phyloP scores from a whole-genome alignment of 2,888 invertebrate genomes.

The Cataglyphis rosenhaueri region DNA sequence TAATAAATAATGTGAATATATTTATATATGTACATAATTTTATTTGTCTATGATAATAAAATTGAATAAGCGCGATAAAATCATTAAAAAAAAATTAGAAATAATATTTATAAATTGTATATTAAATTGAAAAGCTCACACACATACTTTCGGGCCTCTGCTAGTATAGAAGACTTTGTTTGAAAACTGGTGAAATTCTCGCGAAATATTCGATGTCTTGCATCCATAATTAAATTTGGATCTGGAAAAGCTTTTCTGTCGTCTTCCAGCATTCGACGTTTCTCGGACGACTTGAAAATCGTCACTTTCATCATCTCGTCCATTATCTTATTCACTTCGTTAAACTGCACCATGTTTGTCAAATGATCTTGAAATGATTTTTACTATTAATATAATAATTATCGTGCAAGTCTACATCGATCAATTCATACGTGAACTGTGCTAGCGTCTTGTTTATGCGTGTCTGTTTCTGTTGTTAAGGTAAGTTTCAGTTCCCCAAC shows the following conservation, averaged over 20 bases:
- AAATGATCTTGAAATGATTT: not conserved
- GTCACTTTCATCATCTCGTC: slow-evolving; percentile 77
- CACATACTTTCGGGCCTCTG: slow-evolving; percentile 72
- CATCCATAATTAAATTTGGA: slow-evolving; percentile 80
- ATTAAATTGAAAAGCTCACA: not conserved
- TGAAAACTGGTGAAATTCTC: slow-evolving; percentile 64
- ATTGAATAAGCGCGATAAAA: not conserved
- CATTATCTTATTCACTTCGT: slow-evolving; percentile 76
- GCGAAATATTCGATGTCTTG: slow-evolving; percentile 74
- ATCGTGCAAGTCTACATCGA: not conserved
- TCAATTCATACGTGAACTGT: slow-evolving; percentile 10
- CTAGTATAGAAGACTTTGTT: slow-evolving; percentile 59
- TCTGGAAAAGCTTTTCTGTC: slow-evolving; percentile 67
- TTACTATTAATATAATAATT: not conserved
- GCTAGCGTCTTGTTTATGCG: slow-evolving; percentile 67
- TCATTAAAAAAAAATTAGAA: not conserved
- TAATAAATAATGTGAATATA: not conserved
- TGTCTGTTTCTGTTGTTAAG: slow-evolving; percentile 77
- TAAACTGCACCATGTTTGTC: slow-evolving; percentile 70
- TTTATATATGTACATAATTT: not conserved
- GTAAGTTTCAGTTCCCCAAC: slow-evolving; percentile 54
- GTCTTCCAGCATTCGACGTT: slow-evolving; percentile 68
- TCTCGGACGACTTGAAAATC: slow-evolving; percentile 73
- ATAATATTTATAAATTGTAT: slow-evolving; percentile 10
- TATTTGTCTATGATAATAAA: slow-evolving; percentile 21